Conservation (phyloP, 2,888 invertebrate species). For the Pegoplata infirma region DNA sequence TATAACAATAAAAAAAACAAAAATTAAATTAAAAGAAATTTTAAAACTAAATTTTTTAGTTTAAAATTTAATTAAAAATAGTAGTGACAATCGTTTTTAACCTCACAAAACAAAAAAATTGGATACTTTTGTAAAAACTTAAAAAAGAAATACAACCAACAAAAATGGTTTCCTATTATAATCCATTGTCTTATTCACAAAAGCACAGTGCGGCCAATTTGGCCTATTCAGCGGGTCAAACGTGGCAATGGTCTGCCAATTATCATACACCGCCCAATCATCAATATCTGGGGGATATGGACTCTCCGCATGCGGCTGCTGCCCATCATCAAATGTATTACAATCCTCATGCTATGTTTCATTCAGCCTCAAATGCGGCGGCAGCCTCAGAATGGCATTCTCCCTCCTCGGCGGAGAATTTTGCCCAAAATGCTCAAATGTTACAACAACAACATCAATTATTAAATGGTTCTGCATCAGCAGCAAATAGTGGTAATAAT, state of each 20-base stretch:
- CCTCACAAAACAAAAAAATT: not conserved
- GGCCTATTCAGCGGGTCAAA: slow-evolving; percentile 78
- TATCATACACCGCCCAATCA: slow-evolving; percentile 78
- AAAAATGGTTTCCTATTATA: slow-evolving; percentile 86
- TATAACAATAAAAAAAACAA: not conserved
- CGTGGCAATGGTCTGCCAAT: slow-evolving; percentile 79
- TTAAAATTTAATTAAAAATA: not conserved
- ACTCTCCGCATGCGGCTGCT: slow-evolving; percentile 76
- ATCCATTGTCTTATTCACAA: slow-evolving; percentile 82
- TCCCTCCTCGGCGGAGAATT: slow-evolving; percentile 71
- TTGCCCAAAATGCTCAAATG: slow-evolving; percentile 71
- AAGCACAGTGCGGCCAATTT: slow-evolving; percentile 82
- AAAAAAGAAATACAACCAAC: not conserved
- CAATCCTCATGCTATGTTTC: slow-evolving; percentile 79
- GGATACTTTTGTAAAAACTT: not conserved
- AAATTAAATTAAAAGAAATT: slow-evolving; percentile 1
- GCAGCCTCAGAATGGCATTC: slow-evolving; percentile 75
- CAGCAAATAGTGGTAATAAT: slow-evolving; percentile 61
- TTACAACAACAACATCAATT: slow-evolving; percentile 71
- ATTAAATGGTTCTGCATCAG: slow-evolving; percentile 69
- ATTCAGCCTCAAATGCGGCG: slow-evolving; percentile 72
- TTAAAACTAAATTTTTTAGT: too few relatives aligned
- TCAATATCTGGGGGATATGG: slow-evolving; percentile 78
- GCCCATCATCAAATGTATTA: slow-evolving; percentile 77
- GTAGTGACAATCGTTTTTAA: slow-evolving; percentile 20